Base-by-base conservation (phyloP, 2,113 vertebrate genomes). In the Syngnathoides biaculeatus region DNA sequence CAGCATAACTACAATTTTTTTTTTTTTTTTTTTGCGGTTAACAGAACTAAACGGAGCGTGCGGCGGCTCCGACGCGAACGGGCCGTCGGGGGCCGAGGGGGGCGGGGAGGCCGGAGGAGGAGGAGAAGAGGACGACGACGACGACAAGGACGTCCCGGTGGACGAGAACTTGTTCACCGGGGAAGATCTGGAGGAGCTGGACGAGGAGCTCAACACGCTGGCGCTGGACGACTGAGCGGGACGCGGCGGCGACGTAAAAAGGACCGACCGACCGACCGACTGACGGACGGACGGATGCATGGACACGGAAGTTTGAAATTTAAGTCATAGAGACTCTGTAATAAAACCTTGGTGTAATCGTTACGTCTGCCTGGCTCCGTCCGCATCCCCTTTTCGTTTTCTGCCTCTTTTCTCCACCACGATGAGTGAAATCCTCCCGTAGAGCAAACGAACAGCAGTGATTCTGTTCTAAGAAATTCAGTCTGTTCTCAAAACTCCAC, bases 141-240 rank as follows among this genome's bases (percentile, higher is more conserved):
- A 98, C 73, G 87, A 93, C 0, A 93, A 94, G 81, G 94, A 92
- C 1, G 94, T 99, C 74, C 97, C 97, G 5, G 97, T 99, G 67
- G 97, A 99, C 60, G 97, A 99, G 90, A 99, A 99, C 81, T 94
- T 99, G 64, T 99, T 99, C 77, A 99, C 95, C 14, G 96, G 96
- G 24, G 97, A 99, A 90, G 97, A 99, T 85, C 89, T 99, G 84
- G 97, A 98, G 69, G 97, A 98, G 82, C 91, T 99, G 72, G 97
- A 98, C 81, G 97, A 99, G 86, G 97, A 98, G 80, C 90, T 99
- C 48, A 95, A 96, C 91, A 94, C 94, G 78, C 93, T 99, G 82
- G 94, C 92, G 72, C 85, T 99, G 90, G 95, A 97, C 62, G 95
- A 97, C 90, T 97, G 92, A 95, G 73, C 3, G 45, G 40, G 43